A percentile compares a stretch with the other conserved stretches of the same genome.
Evolutionary conservation across 2,113 vertebrate genomes (phyloP).

Genomic region (Ictidomys tridecemlineatus): DNA sequence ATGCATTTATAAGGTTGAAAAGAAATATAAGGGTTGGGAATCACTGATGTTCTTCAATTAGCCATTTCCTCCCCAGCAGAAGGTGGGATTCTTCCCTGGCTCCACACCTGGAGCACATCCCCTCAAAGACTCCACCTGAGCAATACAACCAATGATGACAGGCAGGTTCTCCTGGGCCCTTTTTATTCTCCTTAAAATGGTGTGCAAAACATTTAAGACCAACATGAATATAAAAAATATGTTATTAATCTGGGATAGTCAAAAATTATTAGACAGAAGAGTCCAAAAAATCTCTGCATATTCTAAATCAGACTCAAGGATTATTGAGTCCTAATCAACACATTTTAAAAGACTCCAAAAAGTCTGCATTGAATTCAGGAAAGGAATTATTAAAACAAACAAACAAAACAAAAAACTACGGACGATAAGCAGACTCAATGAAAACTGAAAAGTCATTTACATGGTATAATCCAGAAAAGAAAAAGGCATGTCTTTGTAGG

Average conservation of each 20-base stretch:
- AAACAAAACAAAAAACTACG: not conserved
- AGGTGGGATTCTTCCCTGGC: not conserved
- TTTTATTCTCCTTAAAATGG: not conserved
- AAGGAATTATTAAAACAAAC: not conserved
- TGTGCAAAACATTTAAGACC: not conserved
- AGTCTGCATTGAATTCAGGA: not conserved
- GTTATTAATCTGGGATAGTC: not conserved
- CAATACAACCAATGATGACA: too few species aligned
- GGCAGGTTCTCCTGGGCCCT: accelerated
- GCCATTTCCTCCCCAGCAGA: not conserved
- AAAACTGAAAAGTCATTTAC: not conserved
- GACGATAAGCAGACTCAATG: not conserved
- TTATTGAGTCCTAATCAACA: not conserved
- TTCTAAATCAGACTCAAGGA: not conserved
- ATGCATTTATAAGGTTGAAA: not conserved
- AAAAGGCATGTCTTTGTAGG: not conserved
- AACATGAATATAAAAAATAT: not conserved
- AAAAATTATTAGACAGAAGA: not conserved
- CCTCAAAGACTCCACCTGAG: not conserved
- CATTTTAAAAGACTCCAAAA: not conserved
- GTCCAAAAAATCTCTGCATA: not conserved
- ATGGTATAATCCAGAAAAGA: not conserved
- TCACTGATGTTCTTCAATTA: not conserved
- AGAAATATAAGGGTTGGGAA: not conserved
- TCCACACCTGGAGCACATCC: accelerated